These are phyloP conservation scores for Gymnarchus niloticus DNA, from an alignment of 2,113 vertebrate genomes.

Conservation along the genomic window DNA sequence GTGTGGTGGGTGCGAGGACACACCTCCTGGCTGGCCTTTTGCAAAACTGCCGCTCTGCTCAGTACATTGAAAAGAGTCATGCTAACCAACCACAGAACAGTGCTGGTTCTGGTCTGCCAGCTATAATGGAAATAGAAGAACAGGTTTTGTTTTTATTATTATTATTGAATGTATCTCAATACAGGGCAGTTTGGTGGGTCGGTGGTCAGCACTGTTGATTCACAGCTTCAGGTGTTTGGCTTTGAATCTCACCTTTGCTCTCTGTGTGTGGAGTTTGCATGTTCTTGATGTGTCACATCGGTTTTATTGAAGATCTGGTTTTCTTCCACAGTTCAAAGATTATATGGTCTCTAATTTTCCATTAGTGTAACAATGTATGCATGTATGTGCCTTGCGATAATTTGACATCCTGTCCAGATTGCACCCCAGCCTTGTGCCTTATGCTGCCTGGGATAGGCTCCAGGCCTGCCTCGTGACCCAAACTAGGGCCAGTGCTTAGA, in stretches of 20 bases:
- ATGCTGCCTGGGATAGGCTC: too few relatives aligned
- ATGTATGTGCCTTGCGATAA: too few relatives aligned
- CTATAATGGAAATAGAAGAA: background rate
- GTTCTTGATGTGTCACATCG: too few relatives aligned
- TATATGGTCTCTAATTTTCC: too few relatives aligned
- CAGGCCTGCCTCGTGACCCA: too few relatives aligned
- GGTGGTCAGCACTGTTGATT: background rate
- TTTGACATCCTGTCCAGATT: too few relatives aligned
- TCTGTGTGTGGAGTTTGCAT: background rate
- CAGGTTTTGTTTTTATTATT: background rate
- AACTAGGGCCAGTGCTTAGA: too few relatives aligned
- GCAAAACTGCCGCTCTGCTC: background rate
- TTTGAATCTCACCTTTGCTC: background rate
- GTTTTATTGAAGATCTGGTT: too few relatives aligned
- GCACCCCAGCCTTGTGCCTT: too few relatives aligned
- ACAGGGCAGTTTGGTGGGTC: too few relatives aligned
- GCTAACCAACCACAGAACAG: background rate
- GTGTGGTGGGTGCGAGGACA: slow-evolving; percentile 49
- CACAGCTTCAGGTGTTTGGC: background rate
- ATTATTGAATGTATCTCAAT: background rate
- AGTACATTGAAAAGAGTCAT: background rate
- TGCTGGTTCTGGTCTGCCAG: background rate
- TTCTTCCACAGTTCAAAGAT: too few relatives aligned
- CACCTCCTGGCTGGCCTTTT: slow-evolving; percentile 40
- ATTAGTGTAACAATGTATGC: too few relatives aligned